phyloP scores from a whole-genome alignment of 2,888 invertebrate species.

The Laspeyria flexula region DNA sequence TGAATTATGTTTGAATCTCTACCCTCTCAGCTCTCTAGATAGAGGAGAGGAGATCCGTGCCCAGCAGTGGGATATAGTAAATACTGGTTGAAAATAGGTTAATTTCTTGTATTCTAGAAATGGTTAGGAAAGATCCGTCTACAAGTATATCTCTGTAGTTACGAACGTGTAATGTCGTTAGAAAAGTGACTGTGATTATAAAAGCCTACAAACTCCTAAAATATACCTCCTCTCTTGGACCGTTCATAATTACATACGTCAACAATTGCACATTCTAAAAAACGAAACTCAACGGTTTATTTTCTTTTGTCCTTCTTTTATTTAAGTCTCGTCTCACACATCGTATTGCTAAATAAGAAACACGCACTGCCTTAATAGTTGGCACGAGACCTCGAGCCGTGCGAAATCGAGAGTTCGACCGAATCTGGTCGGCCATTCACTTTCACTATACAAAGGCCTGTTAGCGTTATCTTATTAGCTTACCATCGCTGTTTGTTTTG shows the following conservation, averaged over 20 bases:
- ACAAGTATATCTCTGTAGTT: no score
- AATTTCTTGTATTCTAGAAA: no score
- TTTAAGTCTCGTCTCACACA: conserved; percentile 18
- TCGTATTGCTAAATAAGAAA: conserved; percentile 33
- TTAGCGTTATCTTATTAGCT: conserved; percentile 63
- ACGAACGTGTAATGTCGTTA: no score
- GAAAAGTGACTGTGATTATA: not conserved
- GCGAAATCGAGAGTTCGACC: conserved; percentile 71
- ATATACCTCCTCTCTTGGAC: no score
- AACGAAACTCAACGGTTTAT: no score
- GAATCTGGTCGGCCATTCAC: conserved; percentile 58
- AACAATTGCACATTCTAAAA: not conserved
- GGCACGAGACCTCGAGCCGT: conserved; percentile 57
- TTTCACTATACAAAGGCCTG: conserved; percentile 64
- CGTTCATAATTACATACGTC: not conserved
- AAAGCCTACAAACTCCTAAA: no score
- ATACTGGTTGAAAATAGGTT: no score
- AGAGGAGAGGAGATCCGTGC: no score
- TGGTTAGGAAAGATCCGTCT: no score
- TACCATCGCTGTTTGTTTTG: conserved; percentile 49
- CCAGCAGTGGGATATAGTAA: no score
- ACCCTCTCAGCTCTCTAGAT: no score
- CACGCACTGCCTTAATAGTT: conserved; percentile 47
- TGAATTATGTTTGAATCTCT: no score
- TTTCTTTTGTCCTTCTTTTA: conserved; percentile 13